Evolutionary conservation across 2,113 vertebrate genomes (phyloP).

Genomic region (Rhinopithecus roxellana): DNA sequence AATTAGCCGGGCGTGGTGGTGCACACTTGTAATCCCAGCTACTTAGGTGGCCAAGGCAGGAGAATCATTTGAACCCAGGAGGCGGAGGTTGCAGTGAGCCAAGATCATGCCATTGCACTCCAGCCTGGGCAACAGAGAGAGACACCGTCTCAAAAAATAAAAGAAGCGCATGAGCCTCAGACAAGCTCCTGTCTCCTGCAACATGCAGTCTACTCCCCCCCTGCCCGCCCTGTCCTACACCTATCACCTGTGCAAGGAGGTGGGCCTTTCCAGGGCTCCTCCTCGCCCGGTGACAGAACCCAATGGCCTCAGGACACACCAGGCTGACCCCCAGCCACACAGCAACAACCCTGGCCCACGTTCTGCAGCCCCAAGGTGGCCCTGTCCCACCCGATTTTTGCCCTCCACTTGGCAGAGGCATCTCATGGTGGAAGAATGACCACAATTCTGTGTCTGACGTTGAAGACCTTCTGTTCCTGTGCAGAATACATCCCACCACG

Average conservation of each 20-base stretch:
- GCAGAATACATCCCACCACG: not conserved
- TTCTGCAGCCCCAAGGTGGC: not conserved
- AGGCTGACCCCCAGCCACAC: not conserved
- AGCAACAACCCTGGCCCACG: not conserved
- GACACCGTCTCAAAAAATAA: too few species aligned
- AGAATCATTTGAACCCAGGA: too few species aligned
- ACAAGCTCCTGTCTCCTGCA: not conserved
- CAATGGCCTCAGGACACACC: not conserved
- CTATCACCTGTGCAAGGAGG: not conserved
- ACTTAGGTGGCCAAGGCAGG: too few species aligned
- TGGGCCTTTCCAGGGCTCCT: not conserved
- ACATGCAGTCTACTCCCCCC: not conserved
- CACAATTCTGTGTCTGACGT: not conserved
- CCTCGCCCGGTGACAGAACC: not conserved
- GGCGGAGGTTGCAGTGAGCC: too few species aligned
- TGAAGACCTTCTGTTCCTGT: not conserved
- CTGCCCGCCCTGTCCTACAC: accelerated
- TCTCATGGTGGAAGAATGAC: not conserved
- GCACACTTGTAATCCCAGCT: too few species aligned
- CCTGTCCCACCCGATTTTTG: not conserved
- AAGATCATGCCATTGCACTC: too few species aligned
- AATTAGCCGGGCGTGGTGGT: too few species aligned
- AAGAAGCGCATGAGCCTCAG: not conserved
- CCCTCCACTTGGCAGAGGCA: not conserved
- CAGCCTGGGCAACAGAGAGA: too few species aligned